Evolutionary conservation across 2,797 vertebrate genomes (phyloP), one percentile per base, ranked within the genome.

Genomic region (Melanotaenia maccullochi): DNA sequence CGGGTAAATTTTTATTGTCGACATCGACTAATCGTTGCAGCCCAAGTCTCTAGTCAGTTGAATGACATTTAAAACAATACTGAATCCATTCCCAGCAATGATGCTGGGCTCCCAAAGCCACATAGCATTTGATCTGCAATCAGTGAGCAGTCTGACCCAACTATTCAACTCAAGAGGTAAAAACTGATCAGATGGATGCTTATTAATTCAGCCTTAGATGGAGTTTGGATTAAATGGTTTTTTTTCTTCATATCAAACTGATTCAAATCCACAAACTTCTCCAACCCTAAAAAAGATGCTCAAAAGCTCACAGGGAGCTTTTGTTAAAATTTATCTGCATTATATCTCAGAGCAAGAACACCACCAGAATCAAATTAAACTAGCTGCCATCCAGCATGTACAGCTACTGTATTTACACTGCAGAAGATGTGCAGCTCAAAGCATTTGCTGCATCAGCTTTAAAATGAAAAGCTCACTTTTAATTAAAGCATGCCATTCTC

Each of bases 351-450:
- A 66, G 62, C n/a, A 38, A 24, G 1, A 33, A 33, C 11, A 35
- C n/a, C n/a, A 11, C 3, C 2, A 1, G 28, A 38, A 70, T 58
- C 16, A 22, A 60, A 80, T 65, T 16, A 62, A 73, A 40, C n/a
- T 36, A 16, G 42, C 16, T 47, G 44, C 44, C 44, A 47, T n/a
- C 18, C 44, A 51, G 49, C 38, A 51, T 9, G 1, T 6, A 42
- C 11, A 4, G 42, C 60, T 35, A 28, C 60, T 71, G 63, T 22
- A 44, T 18, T 35, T 8, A 20, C 33, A 58, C 32, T 5, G 51
- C 9, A 59, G 32, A 42, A 32, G n/a, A 57, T 4, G 56, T 5
- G 35, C 28, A 16, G 20, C 44, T 3, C 7, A 38, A 9, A 44
- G 32, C 1, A 30, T 28, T n/a, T 20, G 14, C 52, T 47, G 61